Base-by-base conservation (phyloP, 2,113 vertebrate genomes). In the Ophiodon elongatus region DNA sequence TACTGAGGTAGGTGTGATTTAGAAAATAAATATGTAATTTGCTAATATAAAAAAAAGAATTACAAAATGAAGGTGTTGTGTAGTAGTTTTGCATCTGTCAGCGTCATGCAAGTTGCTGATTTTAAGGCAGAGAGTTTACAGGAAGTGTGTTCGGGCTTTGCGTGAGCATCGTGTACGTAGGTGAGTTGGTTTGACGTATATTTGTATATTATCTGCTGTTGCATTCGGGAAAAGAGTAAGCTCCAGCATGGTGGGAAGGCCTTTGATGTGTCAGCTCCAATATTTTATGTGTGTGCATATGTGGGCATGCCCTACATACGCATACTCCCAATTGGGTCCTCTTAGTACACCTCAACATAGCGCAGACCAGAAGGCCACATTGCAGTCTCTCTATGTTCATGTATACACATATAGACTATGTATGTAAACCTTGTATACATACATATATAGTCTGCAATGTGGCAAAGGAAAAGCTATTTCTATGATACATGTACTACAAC, bases 271-370 rank as follows among this genome's bases (percentile, higher is more conserved):
- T 79, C 73, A 37, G 33, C n/a, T 60, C 35, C 9, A 54, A 17
- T 68, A 25, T 35, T 63, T 23, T 41, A 25, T 77, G 25, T 59
- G 17, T 66, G 70, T 76, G 19, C 11, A 43, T 29, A 31, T 52
- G 60, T 29, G 82, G 72, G 85, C 62, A 75, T 88, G 84, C 59
- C 88, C 86, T 82, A 92, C 47, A 80, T 78, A 73, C 80, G 35
- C 82, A 47, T 33, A 33, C 70, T 43, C 33, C 71, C 41, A 63
- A 64, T 65, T 27, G 33, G 19, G 31, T 83, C 71, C 47, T 73
- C 75, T 80, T 47, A 10, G 19, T 60, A 33, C 11, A 54, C n/a
- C 31, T 69, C 45, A 27, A 57, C 4, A 27, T 11, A 43, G n/a
- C 31, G 21, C 21, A 67, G 41, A 60, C n/a, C 64, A 41, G 10